Evolutionary conservation across 37 sponge, comb jelly and placozoan genomes (phyloP), one percentile per base, ranked within the genome.

Genomic region (Hormiphora californensis): DNA sequence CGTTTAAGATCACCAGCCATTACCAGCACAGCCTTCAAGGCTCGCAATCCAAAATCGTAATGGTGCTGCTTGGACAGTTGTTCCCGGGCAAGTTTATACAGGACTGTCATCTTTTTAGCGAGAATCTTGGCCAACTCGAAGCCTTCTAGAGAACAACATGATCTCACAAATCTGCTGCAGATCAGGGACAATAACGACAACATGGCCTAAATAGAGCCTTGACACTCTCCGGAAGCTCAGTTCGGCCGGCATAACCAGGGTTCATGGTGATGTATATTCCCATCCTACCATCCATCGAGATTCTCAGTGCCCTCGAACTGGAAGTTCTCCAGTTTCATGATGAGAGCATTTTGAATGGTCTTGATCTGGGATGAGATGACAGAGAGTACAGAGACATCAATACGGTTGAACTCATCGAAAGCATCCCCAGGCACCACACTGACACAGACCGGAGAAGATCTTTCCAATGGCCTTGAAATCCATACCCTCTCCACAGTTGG

Each of bases 221-320:
- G 28, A 98, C 99, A 89, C 95, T 94, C 88, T 98, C 99, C 0
- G 99, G 99, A 0, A 98, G 92, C 59, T 98, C 99, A n/a, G 99
- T 98, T 69, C 99, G 93, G n/a, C 99, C 99, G 54, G 99, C 99
- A 73, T 98, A 98, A 12, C 99, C 99, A 25, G 99, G 99, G 85
- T 98, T 98, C 99, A 98, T 98, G 19, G 99, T 98, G 85, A 98
- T 98, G 92, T 95, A 98, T 30, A 98, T 98, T 39, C 99, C 99
- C 87, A 98, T 89, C 21, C 94, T 88, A 40, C 86, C 78, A 63
- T 98, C 99, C 88, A 98, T 69, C 34, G 94, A 89, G 40, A 98
- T 98, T n/a, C 49, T 73, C 81, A 19, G 81, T 73, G 27, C 81
- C 81, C 35, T 86, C 86, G 54, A 86, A 86, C 89, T 93, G 95